Evolutionary conservation across 2,888 invertebrate species (phyloP), one percentile per base, ranked within the genome.

Genomic region (Drosophila algonquin): DNA sequence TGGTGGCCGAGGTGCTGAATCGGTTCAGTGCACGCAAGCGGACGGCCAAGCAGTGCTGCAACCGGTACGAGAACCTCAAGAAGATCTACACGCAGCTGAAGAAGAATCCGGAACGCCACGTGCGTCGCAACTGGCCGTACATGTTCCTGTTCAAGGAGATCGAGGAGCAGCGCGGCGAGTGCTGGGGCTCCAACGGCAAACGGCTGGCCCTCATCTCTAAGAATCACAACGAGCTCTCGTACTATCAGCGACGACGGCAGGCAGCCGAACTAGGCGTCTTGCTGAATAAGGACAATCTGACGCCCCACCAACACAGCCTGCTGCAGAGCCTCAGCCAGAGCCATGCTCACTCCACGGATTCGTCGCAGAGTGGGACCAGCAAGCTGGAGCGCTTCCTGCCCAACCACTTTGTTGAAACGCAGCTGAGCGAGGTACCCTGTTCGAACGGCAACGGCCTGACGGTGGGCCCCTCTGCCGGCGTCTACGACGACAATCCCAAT

Each of bases 61-160:
- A 92, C 80, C 90, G 92, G 24, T 92, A 92, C 64, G 92, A 92
- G 80, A 92, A 92, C 73, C 86, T 92, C 2, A 92, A 92, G 71
- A 92, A 92, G 80, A 92, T 92, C 59, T 92, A 92, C 67, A 92
- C 92, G 9, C 92, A 92, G 73, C 78, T 92, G 3, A 92, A 92
- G 63, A 91, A 92, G 77, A 92, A 92, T 74, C 92, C 92, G 9
- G 92, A 92, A 45, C 89, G 92, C 3, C 92, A 92, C 81, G 92
- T 92, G 12, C 87, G 92, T 0, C 90, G 92, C 45, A 92, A 92
- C 55, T 92, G 92, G 92, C 91, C 91, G 7, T 91, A 91, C 24
- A 91, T 91, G 91, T 91, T 92, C 62, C 87, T 91, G 1, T 91
- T 91, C 59, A 92, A 92, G 67, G 92, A 92, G 76, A 92, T 92